Base-by-base conservation (phyloP, 2,888 invertebrate genomes). In the Epinotia demarniana region DNA sequence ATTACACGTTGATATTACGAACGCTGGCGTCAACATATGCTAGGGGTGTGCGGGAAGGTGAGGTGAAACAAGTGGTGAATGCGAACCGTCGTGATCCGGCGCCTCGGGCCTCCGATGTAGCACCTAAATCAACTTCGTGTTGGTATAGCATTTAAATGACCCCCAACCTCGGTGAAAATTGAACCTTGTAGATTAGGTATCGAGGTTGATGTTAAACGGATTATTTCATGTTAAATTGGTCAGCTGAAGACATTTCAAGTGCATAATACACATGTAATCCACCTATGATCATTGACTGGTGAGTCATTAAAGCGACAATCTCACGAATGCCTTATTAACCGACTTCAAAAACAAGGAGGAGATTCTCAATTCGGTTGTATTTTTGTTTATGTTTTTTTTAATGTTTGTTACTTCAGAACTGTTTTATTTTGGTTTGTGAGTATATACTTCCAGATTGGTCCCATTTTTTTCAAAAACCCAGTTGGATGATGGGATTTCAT, bases 41-140 rank as follows among this genome's bases (percentile, higher is more conserved):
- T 53, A n/a, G 53, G n/a, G 53, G n/a, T 53, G 49, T n/a, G 49
- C 5, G 16, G n/a, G 8, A n/a, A 53, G 13, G 16, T n/a, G 53
- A n/a, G 53, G n/a, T 53, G 53, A n/a, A 53, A n/a, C 8, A n/a
- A 53, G 8, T 53, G 6, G 8, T 53, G 53, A n/a, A 53, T 8
- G n/a, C n/a, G 8, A n/a, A 16, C 6, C 53, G 60, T 43, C 73
- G 66, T 61, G 60, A 64, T 60, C 39, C 46, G 33, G 66, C 27
- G 67, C 75, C 66, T 16, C 12, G 5, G 66, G 75, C 39, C 12
- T 43, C 1, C 39, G 61, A 57, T 69, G 60, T 69, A 5, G 69
- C 69, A 60, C 46, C 69, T 69, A 69, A 69, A 69, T 69, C 69
- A 69, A 69, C 23, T 43, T 61, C 61, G 11, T 8, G 12, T 6